A percentile compares a stretch with the other conserved stretches of the same genome.
phyloP scores from a whole-genome alignment of 2,797 vertebrate genomes.

The Miichthys miiuy region DNA sequence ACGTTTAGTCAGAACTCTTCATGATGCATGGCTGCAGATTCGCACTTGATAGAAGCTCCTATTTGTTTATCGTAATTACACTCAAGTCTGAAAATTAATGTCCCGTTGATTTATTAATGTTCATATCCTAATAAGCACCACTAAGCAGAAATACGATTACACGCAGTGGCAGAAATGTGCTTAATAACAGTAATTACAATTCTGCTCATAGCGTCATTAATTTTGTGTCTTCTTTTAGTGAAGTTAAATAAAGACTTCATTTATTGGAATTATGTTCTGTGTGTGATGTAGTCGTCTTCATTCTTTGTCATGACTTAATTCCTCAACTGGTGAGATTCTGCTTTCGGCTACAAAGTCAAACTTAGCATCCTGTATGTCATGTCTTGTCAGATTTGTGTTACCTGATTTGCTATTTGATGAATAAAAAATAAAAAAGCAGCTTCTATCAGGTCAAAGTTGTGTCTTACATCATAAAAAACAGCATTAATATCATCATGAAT shows the following conservation, averaged over 20 bases:
- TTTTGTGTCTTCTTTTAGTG: conserved; percentile 28
- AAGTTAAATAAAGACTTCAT: conserved; percentile 30
- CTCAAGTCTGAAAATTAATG: conserved; percentile 44
- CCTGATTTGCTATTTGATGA: not conserved
- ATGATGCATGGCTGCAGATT: conserved; percentile 10
- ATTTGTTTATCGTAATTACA: conserved; percentile 51
- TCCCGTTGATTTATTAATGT: conserved; percentile 50
- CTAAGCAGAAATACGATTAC: conserved; percentile 49
- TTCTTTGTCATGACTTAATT: conserved; percentile 9
- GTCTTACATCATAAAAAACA: not conserved
- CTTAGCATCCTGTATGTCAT: not conserved
- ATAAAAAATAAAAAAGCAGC: not conserved
- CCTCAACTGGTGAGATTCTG: not conserved
- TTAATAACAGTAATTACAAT: conserved; percentile 55
- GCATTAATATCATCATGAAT: not conserved
- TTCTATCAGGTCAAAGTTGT: not conserved
- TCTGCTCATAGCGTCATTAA: conserved; percentile 24
- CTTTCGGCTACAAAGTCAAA: not conserved
- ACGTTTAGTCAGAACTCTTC: not conserved
- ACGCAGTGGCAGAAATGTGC: conserved; percentile 36
- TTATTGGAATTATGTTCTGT: conserved; percentile 20
- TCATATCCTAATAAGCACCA: conserved; percentile 41
- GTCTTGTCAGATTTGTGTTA: not conserved
- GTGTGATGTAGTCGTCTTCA: not conserved
- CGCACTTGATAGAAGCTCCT: conserved; percentile 20